These are phyloP conservation scores for Acanthisitta chloris DNA, from an alignment of 2,113 vertebrate species.

Conservation along the genomic window DNA sequence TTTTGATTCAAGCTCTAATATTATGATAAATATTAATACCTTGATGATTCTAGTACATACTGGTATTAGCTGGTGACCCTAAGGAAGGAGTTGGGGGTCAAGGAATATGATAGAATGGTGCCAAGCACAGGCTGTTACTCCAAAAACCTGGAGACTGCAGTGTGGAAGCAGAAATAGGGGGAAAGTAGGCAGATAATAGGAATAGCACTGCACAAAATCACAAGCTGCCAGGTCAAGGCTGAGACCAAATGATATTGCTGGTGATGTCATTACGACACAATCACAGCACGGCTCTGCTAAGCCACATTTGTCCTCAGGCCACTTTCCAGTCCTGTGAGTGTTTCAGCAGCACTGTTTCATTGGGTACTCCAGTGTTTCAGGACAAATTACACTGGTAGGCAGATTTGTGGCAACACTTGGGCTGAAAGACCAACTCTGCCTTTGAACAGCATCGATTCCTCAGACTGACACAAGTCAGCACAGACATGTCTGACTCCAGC, in stretches of 20 bases:
- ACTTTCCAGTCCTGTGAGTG: not conserved
- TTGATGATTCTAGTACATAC: conserved; percentile 15
- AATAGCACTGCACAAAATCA: not conserved
- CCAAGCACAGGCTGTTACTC: not conserved
- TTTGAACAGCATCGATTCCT: not conserved
- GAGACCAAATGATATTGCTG: not conserved
- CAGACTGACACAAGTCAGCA: not conserved
- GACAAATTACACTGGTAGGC: not conserved
- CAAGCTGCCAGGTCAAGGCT: not conserved
- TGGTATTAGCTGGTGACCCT: not conserved
- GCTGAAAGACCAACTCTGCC: not conserved
- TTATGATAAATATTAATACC: conserved; percentile 48
- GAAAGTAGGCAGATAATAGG: not conserved
- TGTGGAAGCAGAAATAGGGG: not conserved
- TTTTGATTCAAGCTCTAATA: conserved; percentile 10
- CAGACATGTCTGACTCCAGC: not conserved
- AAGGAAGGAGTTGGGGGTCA: not conserved
- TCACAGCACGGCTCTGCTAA: not conserved
- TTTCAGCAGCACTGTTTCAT: not conserved
- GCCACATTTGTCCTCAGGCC: not conserved
- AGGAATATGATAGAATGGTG: not conserved
- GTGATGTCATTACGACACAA: not conserved
- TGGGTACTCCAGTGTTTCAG: not conserved
- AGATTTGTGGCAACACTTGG: not conserved
- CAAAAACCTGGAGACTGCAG: not conserved